Base-by-base conservation (phyloP, 2,888 invertebrate genomes). In the Phengaris alcon region DNA sequence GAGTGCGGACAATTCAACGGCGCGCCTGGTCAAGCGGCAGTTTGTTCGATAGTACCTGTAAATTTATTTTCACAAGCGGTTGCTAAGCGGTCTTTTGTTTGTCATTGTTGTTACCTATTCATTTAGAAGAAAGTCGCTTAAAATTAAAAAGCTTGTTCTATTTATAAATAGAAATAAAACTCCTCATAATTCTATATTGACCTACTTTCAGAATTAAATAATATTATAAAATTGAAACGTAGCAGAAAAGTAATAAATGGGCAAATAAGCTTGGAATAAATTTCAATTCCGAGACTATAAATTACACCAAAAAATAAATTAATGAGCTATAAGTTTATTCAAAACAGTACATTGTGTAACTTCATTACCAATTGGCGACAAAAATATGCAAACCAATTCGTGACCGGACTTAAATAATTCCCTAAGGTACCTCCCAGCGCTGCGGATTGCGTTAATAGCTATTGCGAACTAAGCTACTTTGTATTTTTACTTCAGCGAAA, bases 321-420 rank as follows among this genome's bases (percentile, higher is more conserved):
- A 72, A 72, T 70, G 70, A 76, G 64, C 64, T 70, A 73, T 75
- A 76, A 76, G 70, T 75, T 76, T 72, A 68, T 75, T 76, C 75
- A n/a, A 55, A 55, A 69, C 77, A 57, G 52, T 77, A 69, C 75
- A 75, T 74, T 75, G 59, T 64, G 75, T 75, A 77, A 77, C 75
- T 77, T 77, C 75, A 72, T 77, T 77, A 75, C 75, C 73, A 77
- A 75, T 73, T 77, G 69, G 77, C 74, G 74, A 73, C 69, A 78
- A 79, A 78, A 79, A 79, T 79, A 79, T 79, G 79, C 78, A 75
- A 78, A 77, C 75, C 73, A 74, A 78, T 68, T 78, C 77, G 77
- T 77, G 77, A 76, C 78, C 76, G 75, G 75, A 74, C 76, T 76
- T 75, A 77, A 78, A 79, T 72, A 35, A 54, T 54, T 72, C 72